Base-by-base conservation (phyloP, 2,797 vertebrate genomes). In the Alouatta caraya region DNA sequence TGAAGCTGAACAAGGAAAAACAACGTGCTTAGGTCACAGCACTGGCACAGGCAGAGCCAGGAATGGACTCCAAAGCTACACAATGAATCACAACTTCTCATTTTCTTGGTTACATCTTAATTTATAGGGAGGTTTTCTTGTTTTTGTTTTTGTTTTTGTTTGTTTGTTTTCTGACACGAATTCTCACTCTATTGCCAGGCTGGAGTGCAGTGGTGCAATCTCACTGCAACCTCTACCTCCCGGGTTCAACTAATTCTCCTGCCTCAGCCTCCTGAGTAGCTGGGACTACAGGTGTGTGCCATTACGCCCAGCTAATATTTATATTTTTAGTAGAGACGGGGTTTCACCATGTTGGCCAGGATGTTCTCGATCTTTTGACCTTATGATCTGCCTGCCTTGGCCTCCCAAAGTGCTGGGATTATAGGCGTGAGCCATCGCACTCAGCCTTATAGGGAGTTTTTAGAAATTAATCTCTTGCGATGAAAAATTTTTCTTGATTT, bases 21-120 rank as follows among this genome's bases (percentile, higher is more conserved):
- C 46, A 46, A 67, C 24, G 64, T n/a, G 39, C 44, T 76, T 3
- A 50, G 44, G 13, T 93, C 76, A 85, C 37, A 85, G 59, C 13
- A 57, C 78, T 10, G 7, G 81, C 52, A 52, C 93, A n/a, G 61
- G 15, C 52, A 70, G 61, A 87, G 67, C 10, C 19, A 61, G 64
- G 57, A 76, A 73, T 7, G n/a, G 22, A 57, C 81, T 92, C n/a
- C 39, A 79, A 83, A 55, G 59, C 17, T 24, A 50, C 2, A 21
- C 28, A 61, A 6, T 33, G 28, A 91, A 79, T 93, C 81, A 44
- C 2, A 14, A 83, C 37, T 19, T 24, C 5, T 76, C 67, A 83
- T 73, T 52, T 91, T 83, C 61, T 94, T 89, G 12, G 64, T 93
- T 95, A 21, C 11, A 50, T 75, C 28, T 92, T 95, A 72, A 88